phyloP scores from a whole-genome alignment of 2,888 invertebrate genomes.

The Leptura quadrifasciata region DNA sequence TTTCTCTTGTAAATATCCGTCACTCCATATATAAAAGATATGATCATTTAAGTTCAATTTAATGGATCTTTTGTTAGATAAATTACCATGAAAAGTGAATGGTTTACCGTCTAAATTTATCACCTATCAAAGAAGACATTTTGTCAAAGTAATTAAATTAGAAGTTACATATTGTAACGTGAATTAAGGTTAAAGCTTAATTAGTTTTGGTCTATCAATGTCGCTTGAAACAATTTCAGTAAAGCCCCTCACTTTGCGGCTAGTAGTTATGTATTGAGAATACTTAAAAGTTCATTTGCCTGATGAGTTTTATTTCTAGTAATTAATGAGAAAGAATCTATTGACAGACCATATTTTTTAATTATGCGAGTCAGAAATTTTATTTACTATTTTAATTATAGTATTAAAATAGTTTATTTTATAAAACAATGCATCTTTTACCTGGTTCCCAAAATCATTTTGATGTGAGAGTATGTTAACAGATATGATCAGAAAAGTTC shows the following conservation, averaged over 20 bases:
- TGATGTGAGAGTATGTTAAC: too few relatives aligned
- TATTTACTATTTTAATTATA: too few relatives aligned
- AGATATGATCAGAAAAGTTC: too few relatives aligned
- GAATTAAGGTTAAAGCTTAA: background rate
- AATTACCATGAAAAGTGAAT: background rate
- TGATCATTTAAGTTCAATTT: background rate
- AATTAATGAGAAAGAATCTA: background rate
- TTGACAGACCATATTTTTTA: background rate
- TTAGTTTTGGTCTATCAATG: background rate
- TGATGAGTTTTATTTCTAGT: background rate
- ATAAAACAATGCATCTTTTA: too few relatives aligned
- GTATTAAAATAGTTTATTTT: too few relatives aligned
- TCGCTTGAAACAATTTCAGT: background rate
- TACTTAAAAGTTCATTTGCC: background rate
- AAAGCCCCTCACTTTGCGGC: background rate
- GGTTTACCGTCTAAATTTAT: background rate
- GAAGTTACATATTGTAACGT: background rate
- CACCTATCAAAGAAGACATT: background rate
- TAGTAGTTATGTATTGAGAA: background rate
- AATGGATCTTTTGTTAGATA: background rate
- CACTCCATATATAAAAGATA: too few relatives aligned
- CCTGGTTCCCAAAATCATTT: too few relatives aligned
- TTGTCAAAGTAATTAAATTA: constrained; percentile 3
- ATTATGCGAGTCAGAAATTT: too few relatives aligned
- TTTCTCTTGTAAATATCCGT: too few relatives aligned